Base-by-base conservation (phyloP, 2,797 vertebrate species). In the Chanos chanos region DNA sequence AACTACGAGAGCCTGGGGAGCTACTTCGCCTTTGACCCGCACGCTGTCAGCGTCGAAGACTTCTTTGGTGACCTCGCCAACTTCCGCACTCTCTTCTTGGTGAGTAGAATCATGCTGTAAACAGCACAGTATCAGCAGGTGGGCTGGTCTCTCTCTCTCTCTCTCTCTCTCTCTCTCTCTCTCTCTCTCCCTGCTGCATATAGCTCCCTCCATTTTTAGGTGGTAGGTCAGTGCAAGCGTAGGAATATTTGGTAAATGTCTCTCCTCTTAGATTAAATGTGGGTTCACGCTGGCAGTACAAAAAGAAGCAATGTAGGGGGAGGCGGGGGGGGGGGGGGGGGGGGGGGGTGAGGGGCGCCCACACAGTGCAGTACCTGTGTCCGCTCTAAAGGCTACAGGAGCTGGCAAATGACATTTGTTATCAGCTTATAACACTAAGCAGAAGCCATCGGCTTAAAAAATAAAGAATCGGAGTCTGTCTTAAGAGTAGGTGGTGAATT, bases 51-150 rank as follows among this genome's bases (percentile, higher is more conserved):
- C 33, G 85, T 94, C 51, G 96, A 99, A 75, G 94, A 99, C 61
- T 99, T 98, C 86, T 99, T 98, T 12, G 92, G 92, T 0, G 91
- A 99, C 50, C 82, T 99, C 63, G 91, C 86, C 78, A 92, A 86
- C 86, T 99, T 99, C 85, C 91, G 94, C 57, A 85, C 76, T 21
- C 86, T 95, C 0, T 99, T 97, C 75, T 51, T 96, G 92, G 97
- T 99, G 66, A 98, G 96, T 95, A 75, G 25, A 27, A 2, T 12
- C 7, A 7, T 16, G 10, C 30, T 13, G 4, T 41, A 41, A 21
- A 36, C 5, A 4, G 9, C 43, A 41, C 19, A 7, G 2, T 28
- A 37, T 41, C 4, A 28, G 31, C 8, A 44, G 24, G 34, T 28
- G 19, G 40, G 30, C 37, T 39, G n/a, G 9, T 44, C 30, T 3